Evolutionary conservation across 2,797 vertebrate species (phyloP).

Genomic region (Tachyglossus aculeatus): DNA sequence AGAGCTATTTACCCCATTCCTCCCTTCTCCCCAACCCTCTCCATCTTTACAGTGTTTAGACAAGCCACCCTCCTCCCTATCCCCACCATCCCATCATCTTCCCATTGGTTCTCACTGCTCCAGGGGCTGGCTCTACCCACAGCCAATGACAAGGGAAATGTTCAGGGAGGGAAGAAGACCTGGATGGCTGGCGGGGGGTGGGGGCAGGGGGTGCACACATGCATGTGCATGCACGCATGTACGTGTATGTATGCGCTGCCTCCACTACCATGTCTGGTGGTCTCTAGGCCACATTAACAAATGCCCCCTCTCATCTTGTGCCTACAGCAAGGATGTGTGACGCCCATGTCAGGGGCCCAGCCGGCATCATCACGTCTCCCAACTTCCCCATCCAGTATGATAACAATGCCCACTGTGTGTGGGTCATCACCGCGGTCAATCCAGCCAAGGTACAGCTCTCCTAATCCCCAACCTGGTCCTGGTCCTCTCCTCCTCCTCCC

Average conservation of each 20-base stretch:
- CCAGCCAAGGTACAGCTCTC: constrained; percentile 83
- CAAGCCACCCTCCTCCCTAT: too few species aligned
- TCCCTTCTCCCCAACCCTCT: too few species aligned
- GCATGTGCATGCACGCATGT: neutral
- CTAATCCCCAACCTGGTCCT: neutral
- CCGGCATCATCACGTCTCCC: constrained; percentile 92
- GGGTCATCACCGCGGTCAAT: constrained; percentile 94
- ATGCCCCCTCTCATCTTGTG: constrained; percentile 39
- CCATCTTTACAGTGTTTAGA: too few species aligned
- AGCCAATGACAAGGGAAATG: neutral
- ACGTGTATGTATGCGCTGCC: neutral
- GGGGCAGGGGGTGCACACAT: neutral
- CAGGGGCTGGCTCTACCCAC: too few species aligned
- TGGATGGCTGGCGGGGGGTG: neutral
- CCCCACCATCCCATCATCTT: too few species aligned
- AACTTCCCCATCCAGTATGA: constrained; percentile 98
- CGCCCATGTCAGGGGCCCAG: constrained; percentile 88
- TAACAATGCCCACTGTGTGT: constrained; percentile 97
- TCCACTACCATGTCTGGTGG: neutral
- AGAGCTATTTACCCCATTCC: too few species aligned
- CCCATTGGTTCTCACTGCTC: too few species aligned
- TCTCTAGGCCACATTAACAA: neutral
- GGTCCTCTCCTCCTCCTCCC: neutral
- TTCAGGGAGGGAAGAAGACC: neutral
- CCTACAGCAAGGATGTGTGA: constrained; percentile 94